A percentile compares a stretch with the other conserved stretches of the same genome.
Conservation (phyloP, 2,797 vertebrate species). For the Anas bernieri region DNA sequence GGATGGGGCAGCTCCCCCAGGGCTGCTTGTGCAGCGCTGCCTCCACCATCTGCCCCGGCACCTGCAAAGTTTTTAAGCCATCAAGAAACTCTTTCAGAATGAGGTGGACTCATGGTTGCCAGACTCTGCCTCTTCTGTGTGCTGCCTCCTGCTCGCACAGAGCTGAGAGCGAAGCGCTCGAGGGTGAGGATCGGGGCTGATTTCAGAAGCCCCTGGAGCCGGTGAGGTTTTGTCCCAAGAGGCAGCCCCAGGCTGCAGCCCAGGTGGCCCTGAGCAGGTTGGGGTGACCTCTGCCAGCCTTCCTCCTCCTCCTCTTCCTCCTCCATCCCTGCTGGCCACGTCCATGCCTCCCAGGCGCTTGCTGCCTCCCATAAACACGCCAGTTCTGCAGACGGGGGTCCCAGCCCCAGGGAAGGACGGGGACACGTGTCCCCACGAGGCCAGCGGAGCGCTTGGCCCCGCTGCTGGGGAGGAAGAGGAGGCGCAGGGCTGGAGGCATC, state of each 20-base stretch:
- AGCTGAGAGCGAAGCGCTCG: not conserved
- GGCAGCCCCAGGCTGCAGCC: no score
- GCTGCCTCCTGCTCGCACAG: not conserved
- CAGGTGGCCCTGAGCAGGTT: not conserved
- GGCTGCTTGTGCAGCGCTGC: not conserved
- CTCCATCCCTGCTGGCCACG: no score
- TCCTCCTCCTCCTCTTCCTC: not conserved
- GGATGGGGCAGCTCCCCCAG: not conserved
- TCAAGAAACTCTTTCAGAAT: not conserved
- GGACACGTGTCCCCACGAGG: accelerated
- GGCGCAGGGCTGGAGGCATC: not conserved
- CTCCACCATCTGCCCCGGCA: not conserved
- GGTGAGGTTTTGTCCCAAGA: not conserved
- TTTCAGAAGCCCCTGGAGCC: not conserved
- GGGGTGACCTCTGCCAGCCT: not conserved
- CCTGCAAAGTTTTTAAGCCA: not conserved
- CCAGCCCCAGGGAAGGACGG: not conserved
- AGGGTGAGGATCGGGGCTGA: not conserved
- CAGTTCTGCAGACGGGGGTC: not conserved
- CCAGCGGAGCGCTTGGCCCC: not conserved
- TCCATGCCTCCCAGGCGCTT: not conserved
- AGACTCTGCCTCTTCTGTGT: slow-evolving; percentile 1
- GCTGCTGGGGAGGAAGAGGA: not conserved
- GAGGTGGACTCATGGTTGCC: slow-evolving; percentile 54
- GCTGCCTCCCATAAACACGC: not conserved